Percentiles rank a stretch among this genome's conserved stretches.
phyloP scores from a whole-genome alignment of 2,888 invertebrate genomes.

The Syrista parreyssii region DNA sequence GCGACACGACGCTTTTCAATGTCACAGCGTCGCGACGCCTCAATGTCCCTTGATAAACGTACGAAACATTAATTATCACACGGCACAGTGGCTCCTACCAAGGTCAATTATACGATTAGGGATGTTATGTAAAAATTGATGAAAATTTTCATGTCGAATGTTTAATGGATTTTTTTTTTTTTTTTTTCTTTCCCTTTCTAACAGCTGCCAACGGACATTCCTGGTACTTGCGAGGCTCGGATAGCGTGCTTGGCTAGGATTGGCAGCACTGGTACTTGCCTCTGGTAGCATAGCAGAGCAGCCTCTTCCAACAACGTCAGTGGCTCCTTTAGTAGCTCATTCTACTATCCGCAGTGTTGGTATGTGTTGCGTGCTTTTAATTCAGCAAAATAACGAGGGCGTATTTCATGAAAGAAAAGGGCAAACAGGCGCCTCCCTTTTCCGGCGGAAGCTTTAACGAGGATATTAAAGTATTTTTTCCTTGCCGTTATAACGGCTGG shows the following conservation, averaged over 20 bases:
- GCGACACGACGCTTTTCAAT: background rate
- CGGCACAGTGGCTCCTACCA: background rate
- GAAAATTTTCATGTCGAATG: background rate
- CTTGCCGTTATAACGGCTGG: conserved; percentile 15
- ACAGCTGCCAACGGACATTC: background rate
- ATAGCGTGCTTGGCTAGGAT: background rate
- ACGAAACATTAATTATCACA: background rate
- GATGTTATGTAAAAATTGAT: background rate
- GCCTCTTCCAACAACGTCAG: background rate
- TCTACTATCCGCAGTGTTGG: conserved; percentile 9
- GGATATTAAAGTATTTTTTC: conserved; percentile 49
- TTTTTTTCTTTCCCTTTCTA: background rate
- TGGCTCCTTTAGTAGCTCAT: background rate
- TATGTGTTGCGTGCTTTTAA: conserved; percentile 47
- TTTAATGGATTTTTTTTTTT: background rate
- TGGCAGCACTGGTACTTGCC: background rate
- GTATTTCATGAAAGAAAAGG: conserved; percentile 39
- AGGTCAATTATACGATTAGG: background rate
- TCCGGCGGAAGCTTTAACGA: conserved; percentile 45
- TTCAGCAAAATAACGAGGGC: conserved; percentile 48
- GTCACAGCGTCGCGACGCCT: background rate
- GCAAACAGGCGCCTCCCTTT: conserved; percentile 17
- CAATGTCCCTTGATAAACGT: background rate
- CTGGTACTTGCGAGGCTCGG: background rate
- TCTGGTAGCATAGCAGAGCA: background rate